phyloP scores from a whole-genome alignment of 2,113 vertebrate species.

The Laticauda colubrina region DNA sequence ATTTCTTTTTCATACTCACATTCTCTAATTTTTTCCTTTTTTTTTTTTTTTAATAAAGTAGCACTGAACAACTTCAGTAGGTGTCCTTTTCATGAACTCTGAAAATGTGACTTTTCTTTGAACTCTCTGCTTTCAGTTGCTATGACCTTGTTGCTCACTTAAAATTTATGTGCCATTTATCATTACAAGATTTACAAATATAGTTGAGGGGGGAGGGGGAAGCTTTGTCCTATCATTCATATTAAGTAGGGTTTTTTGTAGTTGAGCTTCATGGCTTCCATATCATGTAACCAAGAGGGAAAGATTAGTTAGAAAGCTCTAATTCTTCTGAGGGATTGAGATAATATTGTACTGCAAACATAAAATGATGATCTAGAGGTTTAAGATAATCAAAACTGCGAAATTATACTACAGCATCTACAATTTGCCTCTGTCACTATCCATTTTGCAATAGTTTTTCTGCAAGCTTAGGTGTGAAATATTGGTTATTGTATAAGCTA shows the following conservation, averaged over 20 bases:
- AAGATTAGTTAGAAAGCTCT: conserved; percentile 69
- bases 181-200: conserved; percentile 67
- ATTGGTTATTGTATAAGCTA: conserved; percentile 52
- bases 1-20: conserved; percentile 54
- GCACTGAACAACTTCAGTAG: conserved; percentile 45
- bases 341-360: conserved; percentile 51
- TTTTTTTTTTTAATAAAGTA: not conserved
- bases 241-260: conserved; percentile 61
- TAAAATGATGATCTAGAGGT: conserved; percentile 65
- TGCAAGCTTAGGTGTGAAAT: conserved; percentile 61
- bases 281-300: conserved; percentile 68
- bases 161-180: conserved; percentile 68
- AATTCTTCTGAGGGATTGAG: conserved; percentile 70
- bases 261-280: conserved; percentile 66
- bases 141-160: conserved; percentile 71
- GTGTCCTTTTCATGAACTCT: conserved; percentile 75
- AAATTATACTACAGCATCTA: conserved; percentile 63
- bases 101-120: conserved; percentile 75
- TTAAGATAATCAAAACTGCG: conserved; percentile 55
- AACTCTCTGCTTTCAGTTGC: conserved; percentile 68
- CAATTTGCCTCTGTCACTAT: conserved; percentile 60
- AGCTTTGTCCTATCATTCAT: conserved; percentile 69
- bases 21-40: not conserved
- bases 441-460: conserved; percentile 48
- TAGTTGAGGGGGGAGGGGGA: conserved; percentile 41